phyloP scores from a whole-genome alignment of 2,888 invertebrate genomes.

The Sipha maydis region DNA sequence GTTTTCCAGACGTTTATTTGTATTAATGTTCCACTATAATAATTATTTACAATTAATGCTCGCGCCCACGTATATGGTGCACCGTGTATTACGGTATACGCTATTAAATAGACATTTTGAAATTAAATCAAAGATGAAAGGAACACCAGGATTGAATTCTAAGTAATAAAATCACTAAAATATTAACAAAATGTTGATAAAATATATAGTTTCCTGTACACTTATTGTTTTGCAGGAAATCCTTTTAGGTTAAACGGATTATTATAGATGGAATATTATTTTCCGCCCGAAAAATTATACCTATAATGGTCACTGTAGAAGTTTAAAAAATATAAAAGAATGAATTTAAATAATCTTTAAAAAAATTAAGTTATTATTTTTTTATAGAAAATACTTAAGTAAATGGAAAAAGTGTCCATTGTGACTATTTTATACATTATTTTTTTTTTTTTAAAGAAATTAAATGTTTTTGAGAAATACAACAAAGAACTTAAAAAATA shows the following conservation, averaged over 20 bases:
- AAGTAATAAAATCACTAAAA: background rate
- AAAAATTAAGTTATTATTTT: background rate
- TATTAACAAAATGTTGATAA: background rate
- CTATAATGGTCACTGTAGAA: background rate
- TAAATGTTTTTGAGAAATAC: too few species aligned
- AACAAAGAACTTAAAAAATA: too few species aligned
- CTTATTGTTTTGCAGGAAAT: background rate
- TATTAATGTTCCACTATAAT: background rate
- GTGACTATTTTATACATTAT: too few species aligned
- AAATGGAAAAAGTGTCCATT: too few species aligned
- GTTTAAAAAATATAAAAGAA: background rate
- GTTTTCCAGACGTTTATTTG: background rate
- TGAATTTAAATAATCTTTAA: background rate
- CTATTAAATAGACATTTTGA: background rate
- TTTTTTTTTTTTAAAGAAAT: too few species aligned
- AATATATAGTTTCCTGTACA: background rate
- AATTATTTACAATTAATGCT: background rate
- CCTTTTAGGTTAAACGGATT: constrained; percentile 30
- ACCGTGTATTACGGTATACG: background rate
- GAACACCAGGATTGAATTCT: background rate
- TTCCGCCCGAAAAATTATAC: background rate
- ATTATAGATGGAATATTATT: background rate
- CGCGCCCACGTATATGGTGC: background rate
- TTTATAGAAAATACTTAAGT: background rate
- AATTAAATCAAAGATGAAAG: constrained; percentile 1